A percentile compares a stretch with the other conserved stretches of the same genome.
phyloP scores from a whole-genome alignment of 2,113 vertebrate genomes.

The Panthera tigris region DNA sequence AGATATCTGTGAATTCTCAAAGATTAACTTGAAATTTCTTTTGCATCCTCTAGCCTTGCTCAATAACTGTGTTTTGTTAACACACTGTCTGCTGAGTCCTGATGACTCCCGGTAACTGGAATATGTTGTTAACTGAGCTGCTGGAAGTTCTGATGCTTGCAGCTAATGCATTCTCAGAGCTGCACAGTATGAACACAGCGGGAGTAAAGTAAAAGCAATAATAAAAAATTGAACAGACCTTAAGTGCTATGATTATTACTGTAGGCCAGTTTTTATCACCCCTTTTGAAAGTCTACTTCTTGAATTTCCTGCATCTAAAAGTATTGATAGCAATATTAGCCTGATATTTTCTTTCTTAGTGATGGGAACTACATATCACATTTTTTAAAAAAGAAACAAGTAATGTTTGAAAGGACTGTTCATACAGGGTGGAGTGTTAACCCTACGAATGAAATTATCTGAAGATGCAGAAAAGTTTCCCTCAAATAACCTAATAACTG shows the following conservation, averaged over 20 bases:
- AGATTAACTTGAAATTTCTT: conserved; percentile 46
- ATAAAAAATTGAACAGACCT: conserved; percentile 84
- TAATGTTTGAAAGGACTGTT: conserved; percentile 36
- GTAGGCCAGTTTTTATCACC: conserved; percentile 77
- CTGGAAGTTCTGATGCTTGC: conserved; percentile 67
- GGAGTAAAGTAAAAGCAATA: conserved; percentile 85
- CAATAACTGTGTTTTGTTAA: conserved; percentile 76
- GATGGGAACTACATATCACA: conserved; percentile 48
- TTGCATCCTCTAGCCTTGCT: conserved; percentile 49
- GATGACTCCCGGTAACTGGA: conserved; percentile 69
- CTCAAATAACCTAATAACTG: not conserved
- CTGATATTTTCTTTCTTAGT: conserved; percentile 75
- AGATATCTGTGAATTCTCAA: conserved; percentile 37
- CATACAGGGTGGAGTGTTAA: not conserved
- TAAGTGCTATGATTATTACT: conserved; percentile 84
- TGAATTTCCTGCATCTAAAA: conserved; percentile 75
- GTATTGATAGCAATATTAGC: conserved; percentile 74
- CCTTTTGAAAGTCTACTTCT: conserved; percentile 76
- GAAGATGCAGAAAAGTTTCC: not conserved
- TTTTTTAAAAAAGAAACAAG: conserved; percentile 8
- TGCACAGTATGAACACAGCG: conserved; percentile 78
- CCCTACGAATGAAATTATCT: conserved; percentile 3
- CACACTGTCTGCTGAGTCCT: conserved; percentile 64
- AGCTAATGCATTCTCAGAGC: conserved; percentile 80
- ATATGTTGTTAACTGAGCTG: conserved; percentile 78